phyloP scores from a whole-genome alignment of 2,888 invertebrate genomes.

The Oligia fasciuncula region DNA sequence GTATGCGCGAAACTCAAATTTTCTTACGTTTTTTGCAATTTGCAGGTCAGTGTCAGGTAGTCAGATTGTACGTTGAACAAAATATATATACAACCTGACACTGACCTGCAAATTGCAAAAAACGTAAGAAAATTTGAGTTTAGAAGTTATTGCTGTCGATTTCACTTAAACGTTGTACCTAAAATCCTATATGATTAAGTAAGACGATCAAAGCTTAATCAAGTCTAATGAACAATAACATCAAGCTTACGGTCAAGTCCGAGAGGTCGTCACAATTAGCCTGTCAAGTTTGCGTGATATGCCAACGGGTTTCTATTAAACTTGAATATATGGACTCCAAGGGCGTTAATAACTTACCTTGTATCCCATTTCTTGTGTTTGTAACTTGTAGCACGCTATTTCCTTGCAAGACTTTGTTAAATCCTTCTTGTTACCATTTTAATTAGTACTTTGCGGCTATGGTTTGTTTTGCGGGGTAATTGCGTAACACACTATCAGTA shows the following conservation, averaged over 20 bases:
- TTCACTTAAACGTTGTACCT: neutral
- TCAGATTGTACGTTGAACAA: no score
- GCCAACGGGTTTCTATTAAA: conserved; percentile 64
- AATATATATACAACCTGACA: no score
- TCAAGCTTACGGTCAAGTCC: conserved; percentile 25
- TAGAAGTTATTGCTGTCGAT: neutral
- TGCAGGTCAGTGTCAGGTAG: no score
- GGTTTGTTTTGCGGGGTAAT: neutral
- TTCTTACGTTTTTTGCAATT: no score
- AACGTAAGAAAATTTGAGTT: no score
- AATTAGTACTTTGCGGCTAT: neutral
- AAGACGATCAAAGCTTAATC: neutral
- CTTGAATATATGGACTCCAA: conserved; percentile 67
- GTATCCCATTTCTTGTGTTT: conserved; percentile 25
- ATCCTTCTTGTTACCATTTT: conserved; percentile 8
- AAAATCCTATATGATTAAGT: neutral
- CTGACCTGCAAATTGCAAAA: no score
- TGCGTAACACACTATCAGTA: no score
- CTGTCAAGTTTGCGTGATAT: conserved; percentile 72
- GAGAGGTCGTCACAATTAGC: conserved; percentile 50
- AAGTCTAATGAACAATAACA: neutral
- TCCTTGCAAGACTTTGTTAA: conserved; percentile 35
- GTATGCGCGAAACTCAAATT: no score
- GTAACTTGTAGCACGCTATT: conserved; percentile 42
- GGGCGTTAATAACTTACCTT: conserved; percentile 49